Percentiles rank a stretch among this genome's conserved stretches.
phyloP scores from a whole-genome alignment of 2,113 vertebrate species.

The Halichoerus grypus region DNA sequence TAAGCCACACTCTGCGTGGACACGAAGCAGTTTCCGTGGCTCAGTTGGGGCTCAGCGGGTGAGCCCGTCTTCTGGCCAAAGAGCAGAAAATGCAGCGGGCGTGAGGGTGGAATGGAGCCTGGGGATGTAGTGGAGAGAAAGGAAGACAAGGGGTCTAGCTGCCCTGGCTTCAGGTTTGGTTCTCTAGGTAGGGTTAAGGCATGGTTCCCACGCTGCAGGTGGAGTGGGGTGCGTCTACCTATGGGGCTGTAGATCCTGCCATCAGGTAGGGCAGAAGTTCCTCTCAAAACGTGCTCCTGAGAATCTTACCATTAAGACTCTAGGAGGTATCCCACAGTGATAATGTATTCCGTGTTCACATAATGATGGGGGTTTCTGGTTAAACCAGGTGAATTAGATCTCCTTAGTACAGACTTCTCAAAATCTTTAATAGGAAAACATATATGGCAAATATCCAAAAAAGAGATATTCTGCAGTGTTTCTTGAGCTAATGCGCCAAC shows the following conservation, averaged over 20 bases:
- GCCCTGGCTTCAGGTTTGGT: background rate
- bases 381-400: background rate
- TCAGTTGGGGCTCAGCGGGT: background rate
- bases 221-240: background rate
- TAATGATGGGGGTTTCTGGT: background rate
- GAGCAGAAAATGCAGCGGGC: background rate
- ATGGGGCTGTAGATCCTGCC: background rate
- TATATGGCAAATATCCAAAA: background rate
- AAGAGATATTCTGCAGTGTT: background rate
- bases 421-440: background rate
- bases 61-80: background rate
- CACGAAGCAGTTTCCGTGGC: background rate
- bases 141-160: background rate
- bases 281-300: background rate
- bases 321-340: background rate
- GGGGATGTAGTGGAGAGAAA: background rate
- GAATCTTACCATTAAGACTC: background rate
- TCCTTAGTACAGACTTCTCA: background rate
- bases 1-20: fast-evolving
- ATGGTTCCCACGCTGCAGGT: no score
- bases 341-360: background rate
- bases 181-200: background rate
- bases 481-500: background rate
- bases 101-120: no score
- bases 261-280: background rate